Evolutionary conservation across 2,113 vertebrate genomes (phyloP), one percentile per base, ranked within the genome.

Genomic region (Cercopithecus mona): DNA sequence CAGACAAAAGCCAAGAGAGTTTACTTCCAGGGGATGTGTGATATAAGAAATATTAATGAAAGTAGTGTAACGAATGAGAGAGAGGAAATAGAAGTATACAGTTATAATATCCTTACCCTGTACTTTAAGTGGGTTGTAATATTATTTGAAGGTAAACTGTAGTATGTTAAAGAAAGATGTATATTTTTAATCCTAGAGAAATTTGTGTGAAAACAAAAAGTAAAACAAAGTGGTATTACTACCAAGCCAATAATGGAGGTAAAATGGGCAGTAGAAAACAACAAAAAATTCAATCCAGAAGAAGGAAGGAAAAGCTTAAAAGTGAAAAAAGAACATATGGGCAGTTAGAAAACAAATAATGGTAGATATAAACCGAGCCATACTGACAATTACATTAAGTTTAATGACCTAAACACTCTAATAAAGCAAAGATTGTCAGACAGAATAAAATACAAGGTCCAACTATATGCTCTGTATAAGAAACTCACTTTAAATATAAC

Each of bases 131-230:
- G 38, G 6, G 11, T 50, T 68, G 22, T 85, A 73, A 45, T 87
- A 75, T 82, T 91, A 85, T 82, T 92, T 94, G 25, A 88, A 83
- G 57, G 27, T 70, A 59, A 90, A 80, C 45, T 87, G 18, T 72
- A 64, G 57, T 75, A 91, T 76, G 35, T n/a, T 82, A 76, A 52
- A 93, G 89, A 81, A 87, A 80, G 14, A 66, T 38, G 10, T 68
- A 38, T 43, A 30, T 50, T 89, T 79, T 93, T 68, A 89, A 84
- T 20, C 25, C 16, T 79, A 79, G 70, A 93, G 48, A 75, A 94
- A 55, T 35, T 75, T 59, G 17, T 76, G 2, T 84, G 55, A 59
- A 76, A 89, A 88, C 25, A 40, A 94, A 79, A 92, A 83, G 66
- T 78, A 88, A 93, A 76, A 66, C 18, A 73, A 72, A 70, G 38